Evolutionary conservation across 2,797 vertebrate genomes (phyloP).

Genomic region (Molossus alvarezi): DNA sequence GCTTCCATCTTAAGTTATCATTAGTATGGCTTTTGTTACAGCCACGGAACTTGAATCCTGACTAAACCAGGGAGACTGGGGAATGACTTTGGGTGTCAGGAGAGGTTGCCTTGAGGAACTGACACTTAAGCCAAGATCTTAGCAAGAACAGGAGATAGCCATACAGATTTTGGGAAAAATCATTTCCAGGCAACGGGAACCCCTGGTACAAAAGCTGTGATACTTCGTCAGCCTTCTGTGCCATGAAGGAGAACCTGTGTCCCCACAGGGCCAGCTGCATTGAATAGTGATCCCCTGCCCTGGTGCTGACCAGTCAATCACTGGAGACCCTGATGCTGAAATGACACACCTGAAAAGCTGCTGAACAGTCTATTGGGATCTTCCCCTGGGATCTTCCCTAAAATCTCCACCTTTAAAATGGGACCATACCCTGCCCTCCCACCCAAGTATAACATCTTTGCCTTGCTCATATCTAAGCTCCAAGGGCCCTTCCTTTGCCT

Average conservation of each 20-base stretch:
- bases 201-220: not conserved
- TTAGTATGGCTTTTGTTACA: constrained; percentile 21
- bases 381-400: too few relatives aligned
- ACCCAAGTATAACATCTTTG: too few relatives aligned
- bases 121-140: not conserved
- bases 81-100: not conserved
- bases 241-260: not conserved
- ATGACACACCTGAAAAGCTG: too few relatives aligned
- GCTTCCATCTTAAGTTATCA: not conserved
- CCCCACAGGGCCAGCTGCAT: too few relatives aligned
- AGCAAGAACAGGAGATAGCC: not conserved
- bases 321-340: too few relatives aligned
- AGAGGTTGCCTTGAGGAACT: not conserved
- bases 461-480: too few relatives aligned
- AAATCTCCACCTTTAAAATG: too few relatives aligned
- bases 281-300: too few relatives aligned
- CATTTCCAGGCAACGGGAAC: not conserved
- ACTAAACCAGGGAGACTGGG: not conserved
- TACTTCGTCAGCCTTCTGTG: not conserved
- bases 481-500: too few relatives aligned
- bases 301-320: too few relatives aligned
- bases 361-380: too few relatives aligned
- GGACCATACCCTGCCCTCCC: too few relatives aligned
- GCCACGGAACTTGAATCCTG: not conserved
- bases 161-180: not conserved